Evolutionary conservation across 1,140 invertebrate genomes (phyloP).

Genomic region (Camponotus vicinus): DNA sequence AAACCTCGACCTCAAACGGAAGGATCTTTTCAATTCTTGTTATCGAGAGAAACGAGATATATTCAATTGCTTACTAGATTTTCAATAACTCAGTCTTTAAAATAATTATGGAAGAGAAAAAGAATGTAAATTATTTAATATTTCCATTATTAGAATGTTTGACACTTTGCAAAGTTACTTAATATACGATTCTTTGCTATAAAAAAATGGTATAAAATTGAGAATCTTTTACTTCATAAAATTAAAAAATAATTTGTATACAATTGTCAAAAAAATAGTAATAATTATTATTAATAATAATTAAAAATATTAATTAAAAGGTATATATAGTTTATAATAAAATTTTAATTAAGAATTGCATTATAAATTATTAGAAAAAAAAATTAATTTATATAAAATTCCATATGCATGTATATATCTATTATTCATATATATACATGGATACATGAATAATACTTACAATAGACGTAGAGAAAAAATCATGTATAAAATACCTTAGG

Average conservation of each 20-base stretch:
- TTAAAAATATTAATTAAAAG: neutral
- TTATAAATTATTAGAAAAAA: neutral
- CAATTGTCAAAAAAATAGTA: neutral
- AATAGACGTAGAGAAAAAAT: neutral
- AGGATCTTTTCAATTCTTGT: constrained; percentile 1
- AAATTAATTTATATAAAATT: constrained; percentile 4
- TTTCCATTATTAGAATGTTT: neutral
- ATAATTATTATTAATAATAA: neutral
- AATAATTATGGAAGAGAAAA: neutral
- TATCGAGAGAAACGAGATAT: neutral
- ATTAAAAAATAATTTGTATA: neutral
- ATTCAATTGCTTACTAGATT: neutral
- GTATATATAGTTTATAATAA: neutral
- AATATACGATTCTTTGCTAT: neutral
- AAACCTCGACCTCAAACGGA: neutral
- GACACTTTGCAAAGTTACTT: neutral
- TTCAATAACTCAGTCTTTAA: neutral
- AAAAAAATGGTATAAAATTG: neutral
- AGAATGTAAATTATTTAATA: neutral
- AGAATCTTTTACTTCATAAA: neutral
- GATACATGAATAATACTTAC: no score
- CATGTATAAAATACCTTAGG: neutral
- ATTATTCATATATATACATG: neutral
- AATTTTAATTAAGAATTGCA: neutral
- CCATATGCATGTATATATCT: neutral